Evolutionary conservation across 2,888 invertebrate species (phyloP), one percentile per base, ranked within the genome.

Genomic region (Athripsodes cinereus): DNA sequence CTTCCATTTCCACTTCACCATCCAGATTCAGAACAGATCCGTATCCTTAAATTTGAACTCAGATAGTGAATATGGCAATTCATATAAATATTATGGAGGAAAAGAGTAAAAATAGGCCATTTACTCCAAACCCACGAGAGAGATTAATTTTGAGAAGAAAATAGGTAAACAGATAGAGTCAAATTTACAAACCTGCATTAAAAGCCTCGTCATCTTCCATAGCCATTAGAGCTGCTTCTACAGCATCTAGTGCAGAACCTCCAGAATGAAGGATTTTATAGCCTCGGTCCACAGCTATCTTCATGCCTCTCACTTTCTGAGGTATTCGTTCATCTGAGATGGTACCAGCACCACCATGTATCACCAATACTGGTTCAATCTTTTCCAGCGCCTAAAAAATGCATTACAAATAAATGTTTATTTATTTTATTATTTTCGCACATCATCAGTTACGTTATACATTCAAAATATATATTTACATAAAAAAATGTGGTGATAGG

Each of bases 1-100:
- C 90, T 73, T 92, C 92, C 87, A 92, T 87, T 78, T 92, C 92
- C 0, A 90, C 87, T 67, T 86, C 83, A 2, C 90, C 91, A 52
- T 83, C 82, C 16, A 83, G 69, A 68, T 87, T 93, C 50, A 93
- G 73, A 6, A 90, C 90, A 0, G 92, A 86, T 6, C 93, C 93
- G 68, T 84, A 87, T 2, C 83, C 83, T 82, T 58, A 31, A 31
- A 31, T 8, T 31, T 31, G 11, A 11, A 8, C 6, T 31, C 6
- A 31, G 6, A 31, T 31, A 8, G 6, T 31, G 11, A 11, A 31
- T 11, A 31, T 31, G 11, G 11, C 31, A 31, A 31, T n/a, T n/a
- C n/a, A n/a, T n/a, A n/a, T n/a, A n/a, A n/a, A n/a, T n/a, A n/a
- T n/a, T n/a, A n/a, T n/a, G n/a, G n/a, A n/a, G n/a, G n/a, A n/a